These are phyloP conservation scores for Pheosia tremula DNA, from an alignment of 2,888 invertebrate genomes.

Conservation along the genomic window DNA sequence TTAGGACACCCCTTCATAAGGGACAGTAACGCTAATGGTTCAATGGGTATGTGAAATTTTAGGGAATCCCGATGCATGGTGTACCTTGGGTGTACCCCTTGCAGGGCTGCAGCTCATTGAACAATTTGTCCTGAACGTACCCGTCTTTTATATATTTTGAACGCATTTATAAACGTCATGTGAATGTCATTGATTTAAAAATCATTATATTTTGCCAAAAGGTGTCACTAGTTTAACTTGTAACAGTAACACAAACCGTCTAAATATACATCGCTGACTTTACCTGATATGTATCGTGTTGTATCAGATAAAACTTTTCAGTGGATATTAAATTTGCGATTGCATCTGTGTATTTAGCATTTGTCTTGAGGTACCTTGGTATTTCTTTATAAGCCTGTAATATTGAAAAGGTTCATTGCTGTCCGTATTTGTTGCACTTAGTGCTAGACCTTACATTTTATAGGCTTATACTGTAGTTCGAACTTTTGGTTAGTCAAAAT, in stretches of 20 bases:
- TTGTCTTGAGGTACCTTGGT: slow-evolving; percentile 12
- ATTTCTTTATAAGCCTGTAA: slow-evolving; percentile 30
- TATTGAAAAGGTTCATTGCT: slow-evolving; percentile 23
- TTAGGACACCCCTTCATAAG: too few relatives aligned
- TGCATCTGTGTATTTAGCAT: background rate
- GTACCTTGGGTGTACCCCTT: slow-evolving; percentile 1
- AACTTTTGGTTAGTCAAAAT: slow-evolving; percentile 66
- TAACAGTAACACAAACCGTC: background rate
- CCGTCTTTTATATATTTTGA: slow-evolving; percentile 4
- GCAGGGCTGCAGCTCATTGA: too few relatives aligned
- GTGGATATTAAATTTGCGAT: background rate
- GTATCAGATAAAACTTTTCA: background rate
- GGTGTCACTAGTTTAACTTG: slow-evolving; percentile 29
- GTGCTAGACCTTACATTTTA: slow-evolving; percentile 30
- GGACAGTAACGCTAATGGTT: too few relatives aligned
- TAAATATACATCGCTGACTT: background rate
- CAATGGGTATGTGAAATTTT: too few relatives aligned
- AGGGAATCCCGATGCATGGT: too few relatives aligned
- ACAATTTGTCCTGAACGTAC: too few relatives aligned
- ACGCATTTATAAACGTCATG: slow-evolving; percentile 15
- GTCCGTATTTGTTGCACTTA: background rate
- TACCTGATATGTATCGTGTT: background rate
- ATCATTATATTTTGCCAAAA: slow-evolving; percentile 16
- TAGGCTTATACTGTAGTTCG: slow-evolving; percentile 36
- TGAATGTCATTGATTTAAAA: slow-evolving; percentile 30